Percentiles rank a stretch among this genome's conserved stretches.
phyloP scores from a whole-genome alignment of 2,113 vertebrate genomes.

The Anas platyrhynchos region DNA sequence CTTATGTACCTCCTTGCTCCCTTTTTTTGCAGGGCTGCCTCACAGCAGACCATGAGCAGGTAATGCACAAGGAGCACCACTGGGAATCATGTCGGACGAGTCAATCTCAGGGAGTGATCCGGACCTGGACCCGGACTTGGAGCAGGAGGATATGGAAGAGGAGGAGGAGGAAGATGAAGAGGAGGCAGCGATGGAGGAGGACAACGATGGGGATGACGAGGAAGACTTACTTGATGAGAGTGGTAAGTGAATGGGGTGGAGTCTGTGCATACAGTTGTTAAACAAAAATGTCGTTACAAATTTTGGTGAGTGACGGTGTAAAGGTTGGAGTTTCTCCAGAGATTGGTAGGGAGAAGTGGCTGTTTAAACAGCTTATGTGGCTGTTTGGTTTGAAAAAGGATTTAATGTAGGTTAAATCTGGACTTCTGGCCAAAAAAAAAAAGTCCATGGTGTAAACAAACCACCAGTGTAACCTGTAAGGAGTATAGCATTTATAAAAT shows the following conservation, averaged over 20 bases:
- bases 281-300: background rate
- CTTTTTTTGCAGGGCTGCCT: constrained; percentile 65
- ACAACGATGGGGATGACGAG: constrained; percentile 86
- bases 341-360: background rate
- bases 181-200: constrained; percentile 80
- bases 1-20: background rate
- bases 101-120: constrained; percentile 97
- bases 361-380: background rate
- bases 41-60: constrained; percentile 86
- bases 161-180: constrained; percentile 91
- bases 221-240: constrained; percentile 86
- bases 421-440: background rate
- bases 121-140: constrained; percentile 94
- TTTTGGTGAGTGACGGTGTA: background rate
- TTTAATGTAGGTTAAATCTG: background rate
- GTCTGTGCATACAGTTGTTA: background rate
- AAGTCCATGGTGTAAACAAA: background rate
- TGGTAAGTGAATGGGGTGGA: constrained; percentile 71
- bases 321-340: background rate
- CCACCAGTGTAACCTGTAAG: background rate
- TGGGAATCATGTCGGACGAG: constrained; percentile 98
- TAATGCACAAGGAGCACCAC: constrained; percentile 90
- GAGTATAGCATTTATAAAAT: background rate
- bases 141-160: constrained; percentile 91
- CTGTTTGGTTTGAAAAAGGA: background rate